Percentiles rank a stretch among this genome's conserved stretches.
Conservation (phyloP, 2,888 invertebrate genomes). For the Neoascia interrupta region DNA sequence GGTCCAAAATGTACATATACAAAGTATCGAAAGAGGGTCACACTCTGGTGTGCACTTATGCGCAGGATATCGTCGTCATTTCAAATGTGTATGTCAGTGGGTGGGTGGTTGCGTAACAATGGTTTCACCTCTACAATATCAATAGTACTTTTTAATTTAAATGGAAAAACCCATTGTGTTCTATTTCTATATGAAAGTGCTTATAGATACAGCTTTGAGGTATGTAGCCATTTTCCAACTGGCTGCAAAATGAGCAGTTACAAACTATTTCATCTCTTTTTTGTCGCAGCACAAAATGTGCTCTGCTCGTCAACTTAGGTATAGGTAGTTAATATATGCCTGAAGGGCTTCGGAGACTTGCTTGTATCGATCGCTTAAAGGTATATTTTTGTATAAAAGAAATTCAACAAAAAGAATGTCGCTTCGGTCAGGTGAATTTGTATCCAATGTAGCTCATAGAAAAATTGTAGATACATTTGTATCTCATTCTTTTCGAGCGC, state of each 20-base stretch:
- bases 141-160: slow-evolving; percentile 9
- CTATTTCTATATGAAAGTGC: no score
- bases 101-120: slow-evolving; percentile 45
- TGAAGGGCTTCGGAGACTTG: background rate
- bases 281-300: background rate
- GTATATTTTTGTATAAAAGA: background rate
- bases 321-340: background rate
- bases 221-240: slow-evolving; percentile 21
- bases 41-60: slow-evolving; percentile 63
- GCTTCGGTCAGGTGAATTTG: no score
- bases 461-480: no score
- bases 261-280: slow-evolving; percentile 6
- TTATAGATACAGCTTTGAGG: slow-evolving; percentile 27
- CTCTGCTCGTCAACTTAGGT: slow-evolving; percentile 32
- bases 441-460: no score
- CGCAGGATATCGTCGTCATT: slow-evolving; percentile 53
- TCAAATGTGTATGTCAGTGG: slow-evolving; percentile 36
- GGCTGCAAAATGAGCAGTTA: slow-evolving; percentile 45
- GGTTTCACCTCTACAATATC: slow-evolving; percentile 10
- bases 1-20: slow-evolving; percentile 28
- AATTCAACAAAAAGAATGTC: no score
- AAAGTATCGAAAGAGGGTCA: slow-evolving; percentile 69
- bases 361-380: background rate
- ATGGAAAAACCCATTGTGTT: slow-evolving; percentile 18
- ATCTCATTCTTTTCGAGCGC: no score